Evolutionary conservation across 2,888 invertebrate species (phyloP), one percentile per base, ranked within the genome.

Genomic region (Tetheella fluctuosa): DNA sequence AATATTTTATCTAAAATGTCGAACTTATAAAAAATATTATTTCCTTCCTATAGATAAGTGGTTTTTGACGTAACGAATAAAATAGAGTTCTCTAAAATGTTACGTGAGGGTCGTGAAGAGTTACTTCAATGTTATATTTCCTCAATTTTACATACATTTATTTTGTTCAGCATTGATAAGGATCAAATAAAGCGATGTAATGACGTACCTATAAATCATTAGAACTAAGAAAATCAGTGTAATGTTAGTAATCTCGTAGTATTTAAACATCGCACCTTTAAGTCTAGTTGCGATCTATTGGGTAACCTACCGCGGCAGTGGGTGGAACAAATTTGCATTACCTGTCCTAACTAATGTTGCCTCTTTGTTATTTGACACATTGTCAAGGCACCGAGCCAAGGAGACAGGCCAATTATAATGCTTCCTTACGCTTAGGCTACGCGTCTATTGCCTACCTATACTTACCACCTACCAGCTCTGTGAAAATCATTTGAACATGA

Each of bases 301-400:
- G 60, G 67, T 71, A 78, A 79, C 61, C 64, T 48, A 66, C 58
- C 62, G 62, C 61, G 57, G 60, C 71, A 78, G 87, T 89, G 79
- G 88, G 89, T 76, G 81, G 78, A 64, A 73, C 65, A 64, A 67
- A 87, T 89, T 89, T 84, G 74, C 85, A 88, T 86, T 80, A 84
- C 83, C 70, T 74, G 84, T 82, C 68, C 67, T 80, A 76, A 84
- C 74, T 80, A 81, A 85, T 85, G 81, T 73, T 69, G 63, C 70
- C 74, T 81, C 84, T 86, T 87, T 85, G 84, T 85, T 76, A 77
- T 76, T 79, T 83, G 84, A 86, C 83, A 81, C 85, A 86, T 82
- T 90, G 86, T 85, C 89, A 90, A 90, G 88, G 87, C 81, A 78
- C 70, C 60, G 67, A 77, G 78, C 80, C 86, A 86, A 87, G 83